These are phyloP conservation scores for Dipodomys spectabilis DNA, from an alignment of 2,113 vertebrate species.

Conservation along the genomic window DNA sequence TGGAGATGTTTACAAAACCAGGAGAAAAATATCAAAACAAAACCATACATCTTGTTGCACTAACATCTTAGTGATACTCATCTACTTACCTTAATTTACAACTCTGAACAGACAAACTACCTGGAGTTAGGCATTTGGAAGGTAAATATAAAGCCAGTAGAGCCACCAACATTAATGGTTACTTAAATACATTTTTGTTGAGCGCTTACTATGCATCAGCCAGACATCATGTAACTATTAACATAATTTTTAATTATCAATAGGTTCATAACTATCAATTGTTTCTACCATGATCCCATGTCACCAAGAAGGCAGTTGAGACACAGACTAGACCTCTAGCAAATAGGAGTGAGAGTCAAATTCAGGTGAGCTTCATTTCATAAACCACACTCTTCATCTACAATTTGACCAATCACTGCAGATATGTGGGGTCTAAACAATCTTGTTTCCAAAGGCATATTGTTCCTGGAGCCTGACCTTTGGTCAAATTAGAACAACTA, in stretches of 20 bases:
- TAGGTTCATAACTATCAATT: background rate
- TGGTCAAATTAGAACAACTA: background rate
- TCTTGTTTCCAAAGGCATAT: background rate
- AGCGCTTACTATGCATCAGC: background rate
- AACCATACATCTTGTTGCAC: no score
- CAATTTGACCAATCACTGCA: background rate
- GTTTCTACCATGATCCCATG: background rate
- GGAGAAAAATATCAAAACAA: background rate
- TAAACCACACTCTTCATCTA: background rate
- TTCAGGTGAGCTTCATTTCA: no score
- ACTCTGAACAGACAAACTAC: background rate
- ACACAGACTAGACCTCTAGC: background rate
- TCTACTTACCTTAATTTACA: background rate
- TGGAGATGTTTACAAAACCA: background rate
- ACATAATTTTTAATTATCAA: background rate
- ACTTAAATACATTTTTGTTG: background rate
- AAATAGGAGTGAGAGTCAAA: background rate
- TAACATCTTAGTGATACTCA: background rate
- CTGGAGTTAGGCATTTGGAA: background rate
- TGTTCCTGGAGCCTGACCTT: background rate
- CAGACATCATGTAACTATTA: background rate
- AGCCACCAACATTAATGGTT: background rate
- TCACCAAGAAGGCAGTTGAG: background rate
- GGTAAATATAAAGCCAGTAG: background rate
- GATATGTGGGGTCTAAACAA: background rate